phyloP scores from a whole-genome alignment of 37 sponge, comb jelly and placozoan species.

The Spongia lamella region DNA sequence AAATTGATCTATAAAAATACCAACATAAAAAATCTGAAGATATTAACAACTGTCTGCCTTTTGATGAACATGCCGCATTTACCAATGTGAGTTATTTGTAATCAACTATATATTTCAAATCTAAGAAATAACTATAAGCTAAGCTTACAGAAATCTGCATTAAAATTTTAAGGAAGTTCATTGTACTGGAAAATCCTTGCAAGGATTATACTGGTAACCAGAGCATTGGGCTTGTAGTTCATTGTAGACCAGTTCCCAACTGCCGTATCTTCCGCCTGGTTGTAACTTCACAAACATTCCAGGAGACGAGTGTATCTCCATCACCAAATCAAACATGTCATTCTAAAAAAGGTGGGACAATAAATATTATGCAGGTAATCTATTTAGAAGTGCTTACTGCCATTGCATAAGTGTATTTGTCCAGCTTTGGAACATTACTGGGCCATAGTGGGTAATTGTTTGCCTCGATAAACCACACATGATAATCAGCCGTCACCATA shows the following conservation, averaged over 20 bases:
- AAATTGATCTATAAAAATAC: no score
- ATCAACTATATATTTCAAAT: no score
- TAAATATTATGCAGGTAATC: background rate
- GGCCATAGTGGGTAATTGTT: slow-evolving; percentile 93
- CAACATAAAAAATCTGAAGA: no score
- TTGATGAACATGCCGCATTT: no score
- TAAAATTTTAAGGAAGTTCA: no score
- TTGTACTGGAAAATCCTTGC: slow-evolving; percentile 32
- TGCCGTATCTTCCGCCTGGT: slow-evolving; percentile 36
- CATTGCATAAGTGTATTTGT: slow-evolving; percentile 33
- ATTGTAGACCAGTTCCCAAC: slow-evolving; percentile 69
- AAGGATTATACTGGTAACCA: slow-evolving; percentile 55
- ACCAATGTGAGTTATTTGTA: no score
- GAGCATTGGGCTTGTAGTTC: slow-evolving; percentile 55
- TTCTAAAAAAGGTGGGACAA: slow-evolving; percentile 27
- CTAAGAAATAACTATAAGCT: no score
- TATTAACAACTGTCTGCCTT: no score
- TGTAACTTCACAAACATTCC: slow-evolving; percentile 21
- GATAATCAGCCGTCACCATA: slow-evolving; percentile 62
- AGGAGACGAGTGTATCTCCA: slow-evolving; percentile 42
- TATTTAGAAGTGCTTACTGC: slow-evolving; percentile 67
- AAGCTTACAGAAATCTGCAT: no score
- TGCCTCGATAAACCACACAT: slow-evolving; percentile 79
- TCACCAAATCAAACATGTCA: slow-evolving; percentile 71
- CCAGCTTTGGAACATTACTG: slow-evolving; percentile 32